Base-by-base conservation (phyloP, 2,797 vertebrate genomes). In the Huso huso region DNA sequence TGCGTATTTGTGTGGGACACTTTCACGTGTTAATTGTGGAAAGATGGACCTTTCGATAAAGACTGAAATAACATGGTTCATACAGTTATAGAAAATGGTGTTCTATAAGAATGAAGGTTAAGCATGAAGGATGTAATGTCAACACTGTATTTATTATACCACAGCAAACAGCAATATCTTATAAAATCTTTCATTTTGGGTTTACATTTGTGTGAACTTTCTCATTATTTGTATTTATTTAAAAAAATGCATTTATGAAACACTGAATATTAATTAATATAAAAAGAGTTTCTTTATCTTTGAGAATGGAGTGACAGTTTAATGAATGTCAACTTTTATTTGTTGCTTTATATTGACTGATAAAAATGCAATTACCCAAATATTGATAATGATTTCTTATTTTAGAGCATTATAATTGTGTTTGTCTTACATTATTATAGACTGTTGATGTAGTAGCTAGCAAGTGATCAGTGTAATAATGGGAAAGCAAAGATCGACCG, bases 251-350 rank as follows among this genome's bases (percentile, higher is more conserved):
- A 18, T 66, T 60, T 61, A 53, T 10, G 37, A 53, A 58, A 69
- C 62, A 68, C 51, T 57, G 66, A 67, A 48, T 66, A 70, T 68
- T 55, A 49, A 69, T 67, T 51, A 49, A 51, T 58, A 59, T 9
- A 18, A 65, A 37, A 37, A 37, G 37, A 37, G 37, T 37, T 37
- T 18, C 18, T 9, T 2, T 37, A 51, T 69, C 58, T 59, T 58
- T 15, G 10, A n/a, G 12, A 49, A 55, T 10, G 11, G 48, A 37
- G 6, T 10, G 51, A 64, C 63, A 64, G 49, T 55, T 63, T 18
- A 37, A 10, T 66, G 37, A 67, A 62, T 52, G 15, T 13, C 2
- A 10, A 4, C n/a, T n/a, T 55, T n/a, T n/a, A 37, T 9, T 9
- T 55, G 62, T 13, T 50, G 10, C 11, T 37, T 58, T 15, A 18